Conservation (phyloP, 2,113 vertebrate species). For the Falcunculus frontatus region DNA sequence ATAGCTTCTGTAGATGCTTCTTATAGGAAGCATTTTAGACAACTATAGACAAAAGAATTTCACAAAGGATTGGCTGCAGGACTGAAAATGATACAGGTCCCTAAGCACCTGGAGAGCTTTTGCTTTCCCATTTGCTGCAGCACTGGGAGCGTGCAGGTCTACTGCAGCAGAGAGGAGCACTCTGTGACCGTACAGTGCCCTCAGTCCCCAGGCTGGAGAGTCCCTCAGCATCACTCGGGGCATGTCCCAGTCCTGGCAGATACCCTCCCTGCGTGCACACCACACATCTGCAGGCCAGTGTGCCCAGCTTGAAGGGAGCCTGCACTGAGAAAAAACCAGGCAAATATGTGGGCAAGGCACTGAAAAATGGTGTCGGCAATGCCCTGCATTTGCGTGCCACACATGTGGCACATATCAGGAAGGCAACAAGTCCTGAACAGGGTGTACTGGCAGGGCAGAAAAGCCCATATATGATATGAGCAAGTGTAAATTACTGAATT, state of each 20-base stretch:
- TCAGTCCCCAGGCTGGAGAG: accelerated
- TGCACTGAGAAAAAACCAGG: accelerated
- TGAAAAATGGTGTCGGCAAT: neutral
- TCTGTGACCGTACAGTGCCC: accelerated
- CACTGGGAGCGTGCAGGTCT: neutral
- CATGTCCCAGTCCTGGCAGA: neutral
- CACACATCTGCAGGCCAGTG: neutral
- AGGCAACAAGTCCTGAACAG: neutral
- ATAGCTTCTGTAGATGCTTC: neutral
- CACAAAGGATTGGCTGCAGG: neutral
- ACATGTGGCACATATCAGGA: accelerated
- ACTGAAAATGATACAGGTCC: accelerated
- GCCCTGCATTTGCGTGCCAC: neutral
- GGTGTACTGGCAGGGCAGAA: neutral
- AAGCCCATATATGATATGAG: neutral
- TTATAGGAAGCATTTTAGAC: neutral
- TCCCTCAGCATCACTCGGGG: neutral
- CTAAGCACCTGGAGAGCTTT: neutral
- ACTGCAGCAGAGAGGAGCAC: neutral
- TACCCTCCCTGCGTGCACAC: accelerated
- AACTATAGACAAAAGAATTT: neutral
- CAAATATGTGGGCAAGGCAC: neutral
- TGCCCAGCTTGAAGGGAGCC: neutral
- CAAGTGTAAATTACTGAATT: neutral
- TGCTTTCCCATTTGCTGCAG: neutral